phyloP scores from a whole-genome alignment of 2,797 vertebrate genomes.

The Argya squamiceps region DNA sequence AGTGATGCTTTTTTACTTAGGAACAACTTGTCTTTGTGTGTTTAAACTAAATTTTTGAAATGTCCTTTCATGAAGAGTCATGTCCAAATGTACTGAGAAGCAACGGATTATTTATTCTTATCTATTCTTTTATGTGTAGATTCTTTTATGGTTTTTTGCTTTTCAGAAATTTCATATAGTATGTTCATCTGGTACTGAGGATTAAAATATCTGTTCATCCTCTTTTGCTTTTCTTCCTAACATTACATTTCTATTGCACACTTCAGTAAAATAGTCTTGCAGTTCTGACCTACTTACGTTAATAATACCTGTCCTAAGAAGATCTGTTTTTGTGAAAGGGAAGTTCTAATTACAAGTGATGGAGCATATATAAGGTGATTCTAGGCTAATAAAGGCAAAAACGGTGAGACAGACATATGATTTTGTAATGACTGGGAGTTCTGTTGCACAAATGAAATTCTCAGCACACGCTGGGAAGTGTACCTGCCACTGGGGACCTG shows the following conservation, averaged over 20 bases:
- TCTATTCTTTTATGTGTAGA: neutral
- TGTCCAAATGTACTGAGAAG: neutral
- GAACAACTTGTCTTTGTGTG: neutral
- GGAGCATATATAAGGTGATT: neutral
- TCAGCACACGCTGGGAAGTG: neutral
- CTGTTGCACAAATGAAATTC: neutral
- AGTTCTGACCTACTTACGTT: neutral
- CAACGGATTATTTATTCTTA: accelerated
- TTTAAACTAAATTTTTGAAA: neutral
- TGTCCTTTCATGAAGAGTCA: neutral
- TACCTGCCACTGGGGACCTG: neutral
- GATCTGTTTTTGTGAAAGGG: neutral
- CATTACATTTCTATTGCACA: neutral
- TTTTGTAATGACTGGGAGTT: neutral
- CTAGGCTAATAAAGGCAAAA: neutral
- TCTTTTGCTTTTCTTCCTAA: neutral
- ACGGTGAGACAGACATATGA: neutral
- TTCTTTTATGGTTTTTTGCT: no score
- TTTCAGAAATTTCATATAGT: neutral
- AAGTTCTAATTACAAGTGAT: neutral
- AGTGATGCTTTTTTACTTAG: neutral
- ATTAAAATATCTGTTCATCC: neutral
- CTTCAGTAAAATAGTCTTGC: neutral
- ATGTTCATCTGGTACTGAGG: neutral
- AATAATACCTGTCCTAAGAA: neutral